phyloP scores from a whole-genome alignment of 1,140 invertebrate species.

The Leucophenga varia region DNA sequence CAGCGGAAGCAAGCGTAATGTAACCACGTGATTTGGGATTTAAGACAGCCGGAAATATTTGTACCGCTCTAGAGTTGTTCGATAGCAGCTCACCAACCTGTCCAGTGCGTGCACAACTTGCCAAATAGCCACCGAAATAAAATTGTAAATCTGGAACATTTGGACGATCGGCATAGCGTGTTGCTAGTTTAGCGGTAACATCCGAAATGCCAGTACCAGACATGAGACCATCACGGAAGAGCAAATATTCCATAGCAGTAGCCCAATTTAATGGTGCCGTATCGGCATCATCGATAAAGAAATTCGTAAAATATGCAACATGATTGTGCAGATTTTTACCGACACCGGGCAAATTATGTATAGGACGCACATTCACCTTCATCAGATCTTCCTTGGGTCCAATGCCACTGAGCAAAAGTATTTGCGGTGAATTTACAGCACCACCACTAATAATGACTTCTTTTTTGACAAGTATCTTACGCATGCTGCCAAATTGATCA shows the following conservation, averaged over 20 bases:
- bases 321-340: constrained; percentile 89
- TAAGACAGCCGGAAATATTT: constrained; percentile 67
- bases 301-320: constrained; percentile 75
- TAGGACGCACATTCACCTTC: constrained; percentile 63
- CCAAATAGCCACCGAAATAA: constrained; percentile 82
- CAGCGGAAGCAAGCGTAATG: constrained; percentile 68
- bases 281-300: constrained; percentile 79
- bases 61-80: constrained; percentile 64
- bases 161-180: constrained; percentile 74
- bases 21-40: constrained; percentile 82
- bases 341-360: constrained; percentile 79
- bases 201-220: constrained; percentile 81
- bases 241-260: constrained; percentile 81
- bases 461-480: constrained; percentile 70
- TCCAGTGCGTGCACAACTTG: constrained; percentile 80
- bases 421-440: constrained; percentile 77
- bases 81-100: constrained; percentile 75
- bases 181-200: constrained; percentile 79
- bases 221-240: constrained; percentile 82
- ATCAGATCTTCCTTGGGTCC: constrained; percentile 74
- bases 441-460: constrained; percentile 77
- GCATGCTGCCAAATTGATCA: constrained; percentile 60
- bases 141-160: constrained; percentile 84
- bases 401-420: constrained; percentile 81
- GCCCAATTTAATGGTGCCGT: constrained; percentile 82